Conservation (phyloP, 2,113 vertebrate genomes). For the Crotalus tigris region DNA sequence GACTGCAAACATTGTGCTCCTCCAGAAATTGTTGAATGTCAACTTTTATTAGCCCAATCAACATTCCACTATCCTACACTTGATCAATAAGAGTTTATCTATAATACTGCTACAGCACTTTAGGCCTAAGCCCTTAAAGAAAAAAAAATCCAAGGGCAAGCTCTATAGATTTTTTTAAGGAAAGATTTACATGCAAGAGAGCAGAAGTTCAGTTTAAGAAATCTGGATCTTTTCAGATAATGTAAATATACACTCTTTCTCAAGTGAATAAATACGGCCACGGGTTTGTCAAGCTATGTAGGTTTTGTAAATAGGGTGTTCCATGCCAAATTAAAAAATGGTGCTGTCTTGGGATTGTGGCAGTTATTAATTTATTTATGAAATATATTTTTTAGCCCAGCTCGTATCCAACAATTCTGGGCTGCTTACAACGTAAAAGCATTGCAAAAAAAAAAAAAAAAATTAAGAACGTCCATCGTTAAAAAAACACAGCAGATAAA, state of each 20-base stretch:
- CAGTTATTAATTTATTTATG: too few species aligned
- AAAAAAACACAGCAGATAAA: too few species aligned
- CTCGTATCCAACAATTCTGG: too few species aligned
- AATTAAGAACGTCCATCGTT: too few species aligned
- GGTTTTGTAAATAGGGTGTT: not conserved
- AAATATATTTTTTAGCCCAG: too few species aligned
- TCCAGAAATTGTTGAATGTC: not conserved
- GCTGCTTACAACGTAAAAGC: too few species aligned
- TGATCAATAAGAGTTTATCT: not conserved
- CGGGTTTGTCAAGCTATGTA: not conserved
- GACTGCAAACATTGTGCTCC: not conserved
- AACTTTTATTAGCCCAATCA: not conserved
- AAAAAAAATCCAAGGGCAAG: not conserved
- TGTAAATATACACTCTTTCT: not conserved
- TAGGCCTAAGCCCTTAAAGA: not conserved
- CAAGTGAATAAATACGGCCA: not conserved
- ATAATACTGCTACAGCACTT: not conserved
- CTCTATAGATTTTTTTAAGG: not conserved
- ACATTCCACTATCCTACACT: not conserved
- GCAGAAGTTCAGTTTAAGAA: not conserved
- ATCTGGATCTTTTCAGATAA: not conserved
- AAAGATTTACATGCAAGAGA: not conserved
- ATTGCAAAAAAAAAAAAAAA: too few species aligned
- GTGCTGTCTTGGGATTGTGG: too few species aligned
- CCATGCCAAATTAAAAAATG: not conserved